Base-by-base conservation (phyloP, 2,888 invertebrate species). In the Caenorhabditis sp. region DNA sequence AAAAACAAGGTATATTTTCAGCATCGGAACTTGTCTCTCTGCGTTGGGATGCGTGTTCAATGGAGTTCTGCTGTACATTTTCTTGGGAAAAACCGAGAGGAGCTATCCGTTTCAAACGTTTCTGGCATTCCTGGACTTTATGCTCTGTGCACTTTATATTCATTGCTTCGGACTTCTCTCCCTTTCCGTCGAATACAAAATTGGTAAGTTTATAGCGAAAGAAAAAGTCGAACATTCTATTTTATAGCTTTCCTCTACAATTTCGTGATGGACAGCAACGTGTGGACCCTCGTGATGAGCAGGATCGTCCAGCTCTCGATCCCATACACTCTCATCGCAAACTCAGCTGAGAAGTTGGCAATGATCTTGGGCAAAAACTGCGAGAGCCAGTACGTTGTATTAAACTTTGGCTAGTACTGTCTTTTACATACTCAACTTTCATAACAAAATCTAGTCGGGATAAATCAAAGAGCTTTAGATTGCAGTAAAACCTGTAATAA, bases 241-340 rank as follows among this genome's bases (percentile, higher is more conserved):
- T 15, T 72, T 78, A 61, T 53, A 86, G 86, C 70, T 9, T 68
- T 62, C 24, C 65, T 86, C 24, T 86, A 86, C 64, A 61, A 78
- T 26, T 72, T 82, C 3, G 74, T 85, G 1, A 82, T 82, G 77
- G 79, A 82, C 44, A 79, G 61, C 77, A 85, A 79, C 65, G 80
- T 81, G 24, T 50, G 68, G 37, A 51, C 78, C n/a, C 50, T 84
- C 15, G 81, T 84, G 22, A 70, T 85, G 76, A 86, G 85, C 58
- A 64, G 85, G 13, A 77, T 86, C 37, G 84, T 87, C 6, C 85
- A 86, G 35, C 50, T 85, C 9, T 71, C 84, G 28, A 88, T 88
- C 58, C 88, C 88, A 40, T 88, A 88, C 56, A 85, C 88, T 1
- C 80, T 88, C 53, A 87, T 88, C 13, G 87, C 87, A 20, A 83